Evolutionary conservation across 2,797 vertebrate species (phyloP).

Genomic region (Pteropus rufus): DNA sequence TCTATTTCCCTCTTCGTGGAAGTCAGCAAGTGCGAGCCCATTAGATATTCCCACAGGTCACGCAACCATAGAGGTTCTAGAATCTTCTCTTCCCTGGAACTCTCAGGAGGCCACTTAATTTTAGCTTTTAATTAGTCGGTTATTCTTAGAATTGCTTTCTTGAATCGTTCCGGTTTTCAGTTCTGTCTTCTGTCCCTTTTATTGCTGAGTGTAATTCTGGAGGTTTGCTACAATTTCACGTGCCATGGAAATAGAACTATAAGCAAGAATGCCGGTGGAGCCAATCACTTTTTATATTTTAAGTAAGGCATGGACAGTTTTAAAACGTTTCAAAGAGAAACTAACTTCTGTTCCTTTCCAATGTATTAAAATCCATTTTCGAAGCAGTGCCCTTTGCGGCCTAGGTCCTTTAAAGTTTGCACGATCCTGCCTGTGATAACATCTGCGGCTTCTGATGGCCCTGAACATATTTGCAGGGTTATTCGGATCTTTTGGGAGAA

Average conservation of each 20-base stretch:
- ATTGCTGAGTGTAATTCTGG: neutral
- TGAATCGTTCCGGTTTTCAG: neutral
- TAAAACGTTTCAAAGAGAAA: neutral
- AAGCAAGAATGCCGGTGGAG: neutral
- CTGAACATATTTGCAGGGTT: neutral
- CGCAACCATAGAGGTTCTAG: neutral
- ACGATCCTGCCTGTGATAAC: conserved; percentile 25
- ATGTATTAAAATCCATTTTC: neutral
- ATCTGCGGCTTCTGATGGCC: conserved; percentile 47
- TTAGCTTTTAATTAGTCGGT: neutral
- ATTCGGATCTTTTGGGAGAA: conserved; percentile 17
- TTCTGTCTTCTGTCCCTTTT: neutral
- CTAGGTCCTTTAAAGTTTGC: neutral
- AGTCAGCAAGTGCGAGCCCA: neutral
- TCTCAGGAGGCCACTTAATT: neutral
- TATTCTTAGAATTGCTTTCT: neutral
- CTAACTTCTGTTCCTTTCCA: neutral
- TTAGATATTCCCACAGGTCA: neutral
- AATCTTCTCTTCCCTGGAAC: neutral
- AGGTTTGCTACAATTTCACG: neutral
- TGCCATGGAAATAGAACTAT: neutral
- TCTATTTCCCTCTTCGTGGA: neutral
- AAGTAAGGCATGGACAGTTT: neutral
- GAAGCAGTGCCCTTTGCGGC: neutral
- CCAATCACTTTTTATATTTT: neutral